Evolutionary conservation across 2,888 invertebrate genomes (phyloP).

Genomic region (Habroteleia sp.): DNA sequence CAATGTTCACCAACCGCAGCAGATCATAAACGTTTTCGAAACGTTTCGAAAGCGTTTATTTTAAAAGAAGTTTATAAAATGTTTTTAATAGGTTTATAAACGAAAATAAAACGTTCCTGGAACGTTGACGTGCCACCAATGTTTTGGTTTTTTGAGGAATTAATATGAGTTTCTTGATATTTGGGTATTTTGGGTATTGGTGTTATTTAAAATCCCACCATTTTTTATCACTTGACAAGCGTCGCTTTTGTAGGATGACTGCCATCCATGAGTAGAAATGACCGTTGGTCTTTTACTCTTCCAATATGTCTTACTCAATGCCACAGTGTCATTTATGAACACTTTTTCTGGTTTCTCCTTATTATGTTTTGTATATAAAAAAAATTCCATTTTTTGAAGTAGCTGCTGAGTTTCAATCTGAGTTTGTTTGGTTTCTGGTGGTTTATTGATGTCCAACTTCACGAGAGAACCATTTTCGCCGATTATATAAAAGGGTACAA

Average conservation of each 20-base stretch:
- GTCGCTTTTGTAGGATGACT: constrained; percentile 7
- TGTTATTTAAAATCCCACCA: constrained; percentile 9
- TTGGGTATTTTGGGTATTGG: no score
- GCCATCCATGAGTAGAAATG: constrained; percentile 30
- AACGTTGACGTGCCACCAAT: no score
- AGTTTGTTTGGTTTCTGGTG: background rate
- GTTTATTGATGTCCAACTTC: background rate
- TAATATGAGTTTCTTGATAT: no score
- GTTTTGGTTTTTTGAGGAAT: no score
- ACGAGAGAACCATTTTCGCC: constrained; percentile 5
- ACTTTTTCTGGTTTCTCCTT: constrained; percentile 2
- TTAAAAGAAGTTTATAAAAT: no score
- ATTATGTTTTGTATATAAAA: constrained; percentile 12
- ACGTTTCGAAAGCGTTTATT: no score
- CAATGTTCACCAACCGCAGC: no score
- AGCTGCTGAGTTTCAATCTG: background rate
- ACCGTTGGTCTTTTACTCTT: constrained; percentile 16
- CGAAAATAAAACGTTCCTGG: no score
- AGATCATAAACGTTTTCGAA: no score
- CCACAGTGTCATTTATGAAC: background rate
- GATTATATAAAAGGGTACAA: constrained; percentile 22
- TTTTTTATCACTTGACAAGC: constrained; percentile 21
- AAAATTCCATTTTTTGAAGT: background rate
- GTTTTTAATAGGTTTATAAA: no score
- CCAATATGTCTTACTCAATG: background rate